Conservation (phyloP, 2,888 invertebrate genomes). For the Drosophila macrospina region DNA sequence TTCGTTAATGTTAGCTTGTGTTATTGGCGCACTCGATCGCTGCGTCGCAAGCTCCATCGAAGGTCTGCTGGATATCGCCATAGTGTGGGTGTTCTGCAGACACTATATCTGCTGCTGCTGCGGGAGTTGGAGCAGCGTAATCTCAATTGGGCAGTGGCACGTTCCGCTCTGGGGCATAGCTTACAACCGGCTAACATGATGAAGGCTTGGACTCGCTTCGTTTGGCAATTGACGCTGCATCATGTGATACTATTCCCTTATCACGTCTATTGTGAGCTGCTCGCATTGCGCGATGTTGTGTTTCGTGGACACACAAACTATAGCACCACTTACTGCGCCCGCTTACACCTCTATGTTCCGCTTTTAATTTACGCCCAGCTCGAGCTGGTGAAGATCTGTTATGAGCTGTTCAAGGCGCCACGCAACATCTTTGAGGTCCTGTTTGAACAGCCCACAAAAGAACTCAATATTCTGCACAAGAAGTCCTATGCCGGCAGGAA, state of each 20-base stretch:
- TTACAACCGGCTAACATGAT: slow-evolving; percentile 85
- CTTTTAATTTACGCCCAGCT: slow-evolving; percentile 81
- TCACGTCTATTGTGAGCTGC: slow-evolving; percentile 75
- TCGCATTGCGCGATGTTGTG: slow-evolving; percentile 79
- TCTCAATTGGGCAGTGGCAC: slow-evolving; percentile 84
- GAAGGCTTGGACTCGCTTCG: slow-evolving; percentile 77
- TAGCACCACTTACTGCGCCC: slow-evolving; percentile 77
- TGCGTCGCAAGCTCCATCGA: slow-evolving; percentile 57
- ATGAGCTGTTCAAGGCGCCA: slow-evolving; percentile 83
- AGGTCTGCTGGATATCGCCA: slow-evolving; percentile 54
- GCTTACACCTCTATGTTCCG: slow-evolving; percentile 81
- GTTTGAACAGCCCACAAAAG: slow-evolving; percentile 79
- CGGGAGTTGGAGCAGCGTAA: slow-evolving; percentile 83
- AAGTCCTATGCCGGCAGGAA: slow-evolving; percentile 85
- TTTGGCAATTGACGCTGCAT: slow-evolving; percentile 82
- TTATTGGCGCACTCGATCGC: slow-evolving; percentile 85
- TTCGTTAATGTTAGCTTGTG: slow-evolving; percentile 88
- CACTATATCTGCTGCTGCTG: slow-evolving; percentile 79
- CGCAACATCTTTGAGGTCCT: slow-evolving; percentile 84
- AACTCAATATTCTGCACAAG: slow-evolving; percentile 82
- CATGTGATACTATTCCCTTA: slow-evolving; percentile 79
- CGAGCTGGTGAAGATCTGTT: slow-evolving; percentile 80
- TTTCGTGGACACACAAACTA: slow-evolving; percentile 78
- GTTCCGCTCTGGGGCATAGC: slow-evolving; percentile 84
- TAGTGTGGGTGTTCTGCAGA: slow-evolving; percentile 55